These are phyloP conservation scores for Petrolisthes cinctipes DNA, from an alignment of 2,888 invertebrate species.

Conservation along the genomic window DNA sequence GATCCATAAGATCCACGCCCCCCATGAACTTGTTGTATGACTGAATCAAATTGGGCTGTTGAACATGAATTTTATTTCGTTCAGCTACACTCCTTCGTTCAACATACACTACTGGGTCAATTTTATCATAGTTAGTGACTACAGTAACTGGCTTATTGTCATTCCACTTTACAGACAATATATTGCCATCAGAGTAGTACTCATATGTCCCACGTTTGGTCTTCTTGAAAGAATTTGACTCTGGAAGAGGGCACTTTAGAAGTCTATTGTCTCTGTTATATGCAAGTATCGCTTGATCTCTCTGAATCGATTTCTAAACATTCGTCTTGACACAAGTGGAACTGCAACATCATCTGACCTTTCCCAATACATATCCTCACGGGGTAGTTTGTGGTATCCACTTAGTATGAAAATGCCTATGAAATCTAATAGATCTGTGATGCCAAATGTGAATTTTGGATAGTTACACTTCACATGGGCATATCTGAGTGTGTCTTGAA, in stretches of 20 bases:
- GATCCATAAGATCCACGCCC: conserved; percentile 17
- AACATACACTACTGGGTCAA: too few species aligned
- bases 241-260: too few species aligned
- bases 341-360: not conserved
- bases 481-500: too few species aligned
- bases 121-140: too few species aligned
- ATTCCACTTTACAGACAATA: too few species aligned
- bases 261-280: conserved; percentile 3
- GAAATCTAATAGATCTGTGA: not conserved
- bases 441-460: not conserved
- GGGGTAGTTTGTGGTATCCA: not conserved
- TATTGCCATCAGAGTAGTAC: too few species aligned
- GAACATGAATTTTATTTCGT: too few species aligned
- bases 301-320: not conserved
- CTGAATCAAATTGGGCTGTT: not conserved
- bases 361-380: not conserved
- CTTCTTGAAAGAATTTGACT: too few species aligned
- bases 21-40: conserved; percentile 8
- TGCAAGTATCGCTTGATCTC: not conserved
- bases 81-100: too few species aligned
- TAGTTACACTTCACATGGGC: not conserved
- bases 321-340: not conserved
- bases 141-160: too few species aligned
- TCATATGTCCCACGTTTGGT: too few species aligned
- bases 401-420: not conserved